Percentiles rank a stretch among this genome's conserved stretches.
These are phyloP conservation scores for Brachionus paranguensis DNA, from an alignment of 1,140 invertebrate genomes.

Conservation along the genomic window DNA sequence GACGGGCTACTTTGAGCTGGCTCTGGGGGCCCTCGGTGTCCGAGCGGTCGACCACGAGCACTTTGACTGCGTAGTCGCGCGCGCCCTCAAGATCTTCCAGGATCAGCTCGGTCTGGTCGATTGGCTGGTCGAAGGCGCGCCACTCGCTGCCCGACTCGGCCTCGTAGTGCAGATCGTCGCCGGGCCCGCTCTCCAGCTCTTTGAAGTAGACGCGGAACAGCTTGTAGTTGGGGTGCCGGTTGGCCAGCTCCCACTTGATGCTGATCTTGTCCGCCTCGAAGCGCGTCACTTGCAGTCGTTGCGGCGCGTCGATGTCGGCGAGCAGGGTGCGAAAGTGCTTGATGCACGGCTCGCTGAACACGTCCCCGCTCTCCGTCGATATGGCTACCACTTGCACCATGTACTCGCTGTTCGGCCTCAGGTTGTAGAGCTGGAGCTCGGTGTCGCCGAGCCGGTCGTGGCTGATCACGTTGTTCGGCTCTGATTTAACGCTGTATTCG, in stretches of 20 bases:
- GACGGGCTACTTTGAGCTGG: not conserved
- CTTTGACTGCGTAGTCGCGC: constrained; percentile 13
- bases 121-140: not conserved
- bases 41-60: not conserved
- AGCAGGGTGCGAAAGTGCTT: constrained; percentile 1
- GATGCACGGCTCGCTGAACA: not conserved
- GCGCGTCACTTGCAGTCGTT: not conserved
- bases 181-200: not conserved
- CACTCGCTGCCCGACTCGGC: not conserved
- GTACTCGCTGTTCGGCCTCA: constrained; percentile 22
- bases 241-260: constrained; percentile 1
- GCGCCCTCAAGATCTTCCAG: not conserved
- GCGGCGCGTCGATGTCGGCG: not conserved
- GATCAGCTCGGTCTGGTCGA: not conserved
- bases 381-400: not conserved
- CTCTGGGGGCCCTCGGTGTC: constrained; percentile 2
- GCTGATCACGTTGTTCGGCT: not conserved
- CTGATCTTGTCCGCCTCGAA: constrained; percentile 14
- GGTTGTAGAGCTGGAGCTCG: not conserved
- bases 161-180: not conserved
- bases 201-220: not conserved
- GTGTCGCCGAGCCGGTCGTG: not conserved
- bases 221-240: not conserved
- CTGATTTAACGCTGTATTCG: not conserved
- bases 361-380: not conserved